These are phyloP conservation scores for Zoanthus sociatus DNA, from an alignment of 92 coral and sea anemone species.

Conservation along the genomic window DNA sequence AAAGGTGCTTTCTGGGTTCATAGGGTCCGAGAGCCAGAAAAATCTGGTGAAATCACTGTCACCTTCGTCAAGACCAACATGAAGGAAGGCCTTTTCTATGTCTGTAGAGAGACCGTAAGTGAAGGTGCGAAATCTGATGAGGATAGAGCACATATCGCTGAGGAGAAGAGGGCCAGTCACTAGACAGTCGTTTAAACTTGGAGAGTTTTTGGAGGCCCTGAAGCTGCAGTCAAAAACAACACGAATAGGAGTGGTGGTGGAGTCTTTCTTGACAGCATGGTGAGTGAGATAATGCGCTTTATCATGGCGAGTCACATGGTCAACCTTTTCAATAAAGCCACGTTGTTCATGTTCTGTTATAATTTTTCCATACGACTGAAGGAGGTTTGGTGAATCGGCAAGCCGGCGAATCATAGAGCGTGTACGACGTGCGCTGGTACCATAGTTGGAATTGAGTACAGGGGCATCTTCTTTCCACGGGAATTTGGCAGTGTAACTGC, in stretches of 20 bases:
- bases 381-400: slow-evolving; percentile 45
- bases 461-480: slow-evolving; percentile 67
- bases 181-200: slow-evolving; percentile 56
- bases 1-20: slow-evolving; percentile 62
- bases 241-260: slow-evolving; percentile 65
- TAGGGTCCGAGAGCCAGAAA: slow-evolving; percentile 20
- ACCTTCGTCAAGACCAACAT: not conserved
- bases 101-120: slow-evolving; percentile 55
- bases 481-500: slow-evolving; percentile 63
- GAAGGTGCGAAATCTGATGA: slow-evolving; percentile 60
- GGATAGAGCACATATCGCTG: slow-evolving; percentile 53
- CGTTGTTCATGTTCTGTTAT: slow-evolving; percentile 55
- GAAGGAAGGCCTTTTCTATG: slow-evolving; percentile 60
- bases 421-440: slow-evolving; percentile 41
- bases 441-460: slow-evolving; percentile 43
- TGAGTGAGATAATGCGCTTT: slow-evolving; percentile 65
- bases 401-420: slow-evolving; percentile 48
- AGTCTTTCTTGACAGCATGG: slow-evolving; percentile 60
- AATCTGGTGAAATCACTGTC: slow-evolving; percentile 7
- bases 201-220: slow-evolving; percentile 12
- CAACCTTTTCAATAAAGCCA: slow-evolving; percentile 67
- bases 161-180: slow-evolving; percentile 59
- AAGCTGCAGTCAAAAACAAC: slow-evolving; percentile 65
- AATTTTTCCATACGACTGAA: slow-evolving; percentile 43
- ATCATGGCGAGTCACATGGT: slow-evolving; percentile 11